Percentiles rank a stretch among this genome's conserved stretches.
These are phyloP conservation scores for Drosophila gunungcola DNA, from an alignment of 1,140 invertebrate species.

Conservation along the genomic window DNA sequence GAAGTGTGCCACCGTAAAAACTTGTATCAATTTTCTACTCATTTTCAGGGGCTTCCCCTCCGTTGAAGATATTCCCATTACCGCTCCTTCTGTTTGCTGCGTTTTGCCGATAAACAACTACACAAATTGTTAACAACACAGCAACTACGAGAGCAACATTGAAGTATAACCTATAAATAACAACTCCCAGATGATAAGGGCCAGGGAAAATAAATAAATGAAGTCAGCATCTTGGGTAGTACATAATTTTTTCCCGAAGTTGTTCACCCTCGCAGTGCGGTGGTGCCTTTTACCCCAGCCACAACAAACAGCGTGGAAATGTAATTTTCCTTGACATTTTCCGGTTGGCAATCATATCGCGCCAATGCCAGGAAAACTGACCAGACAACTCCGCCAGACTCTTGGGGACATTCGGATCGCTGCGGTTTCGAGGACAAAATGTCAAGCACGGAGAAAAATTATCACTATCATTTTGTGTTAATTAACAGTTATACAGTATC, in stretches of 20 bases:
- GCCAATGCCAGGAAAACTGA: conserved; percentile 63
- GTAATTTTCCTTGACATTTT: conserved; percentile 81
- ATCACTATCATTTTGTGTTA: not conserved
- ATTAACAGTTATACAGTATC: not conserved
- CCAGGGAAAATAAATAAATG: conserved; percentile 64
- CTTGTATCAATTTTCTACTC: conserved; percentile 1
- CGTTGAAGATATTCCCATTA: conserved; percentile 17
- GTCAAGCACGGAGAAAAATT: conserved; percentile 3
- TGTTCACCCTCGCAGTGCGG: conserved; percentile 30
- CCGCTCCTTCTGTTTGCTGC: conserved; percentile 42
- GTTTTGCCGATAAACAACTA: conserved; percentile 75
- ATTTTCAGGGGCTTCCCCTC: not conserved
- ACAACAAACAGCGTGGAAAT: conserved; percentile 60
- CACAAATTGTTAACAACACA: conserved; percentile 64
- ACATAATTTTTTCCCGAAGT: conserved; percentile 70
- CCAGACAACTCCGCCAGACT: conserved; percentile 40
- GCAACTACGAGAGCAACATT: conserved; percentile 32
- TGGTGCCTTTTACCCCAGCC: not conserved
- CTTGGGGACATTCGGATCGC: conserved; percentile 38
- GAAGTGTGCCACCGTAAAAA: not conserved
- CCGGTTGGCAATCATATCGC: conserved; percentile 81
- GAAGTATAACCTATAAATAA: conserved; percentile 69
- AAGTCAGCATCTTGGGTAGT: conserved; percentile 78
- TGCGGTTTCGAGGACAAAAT: conserved; percentile 9
- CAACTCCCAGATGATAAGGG: conserved; percentile 67